Base-by-base conservation (phyloP, 1,140 invertebrate genomes). In the Hyles euphorbiae region DNA sequence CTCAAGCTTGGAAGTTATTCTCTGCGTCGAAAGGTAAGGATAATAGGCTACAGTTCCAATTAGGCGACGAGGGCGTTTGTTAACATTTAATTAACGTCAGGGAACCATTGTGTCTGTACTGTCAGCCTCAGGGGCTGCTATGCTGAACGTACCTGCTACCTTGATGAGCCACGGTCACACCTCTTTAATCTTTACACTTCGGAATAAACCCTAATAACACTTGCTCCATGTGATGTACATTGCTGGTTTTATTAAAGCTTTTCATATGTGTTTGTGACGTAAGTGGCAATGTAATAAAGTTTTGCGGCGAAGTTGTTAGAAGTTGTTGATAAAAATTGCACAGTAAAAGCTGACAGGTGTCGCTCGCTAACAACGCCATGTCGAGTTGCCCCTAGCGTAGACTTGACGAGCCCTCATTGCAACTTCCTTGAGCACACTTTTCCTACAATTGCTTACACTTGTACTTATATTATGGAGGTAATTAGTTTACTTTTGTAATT, bases 1-100 rank as follows among this genome's bases (percentile, higher is more conserved):
- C 76, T 83, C 72, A 68, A 76, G 76, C 72, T 77, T 79, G 73
- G 76, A 79, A 82, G 78, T 81, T 77, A 80, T 83, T 83, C 81
- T 81, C 67, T 65, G 68, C 73, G 76, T 77, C 74, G 74, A 74
- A 82, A 86, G 76, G 79, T 82, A 88, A 86, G 85, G 78, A 85
- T 86, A 88, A 86, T 81, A 86, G 85, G 83, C 85, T 83, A 83
- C 85, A 86, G 81, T 85, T 83, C 85, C 85, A 88, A 88, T 88
- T 88, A 88, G 81, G 79, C 83, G 85, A 81, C 81, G 79, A 88
- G 85, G 79, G 83, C 81, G 85, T 88, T 88, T 88, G 85, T 88
- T 88, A 88, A 88, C 85, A 88, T 88, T 88, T 88, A 86, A 88
- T 86, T 88, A 88, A 86, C 81, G 80, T 83, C 81, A 81, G 74